Percentiles rank a stretch among this genome's conserved stretches.
These are phyloP conservation scores for Oligia latruncula DNA, from an alignment of 2,888 invertebrate species.

Conservation along the genomic window DNA sequence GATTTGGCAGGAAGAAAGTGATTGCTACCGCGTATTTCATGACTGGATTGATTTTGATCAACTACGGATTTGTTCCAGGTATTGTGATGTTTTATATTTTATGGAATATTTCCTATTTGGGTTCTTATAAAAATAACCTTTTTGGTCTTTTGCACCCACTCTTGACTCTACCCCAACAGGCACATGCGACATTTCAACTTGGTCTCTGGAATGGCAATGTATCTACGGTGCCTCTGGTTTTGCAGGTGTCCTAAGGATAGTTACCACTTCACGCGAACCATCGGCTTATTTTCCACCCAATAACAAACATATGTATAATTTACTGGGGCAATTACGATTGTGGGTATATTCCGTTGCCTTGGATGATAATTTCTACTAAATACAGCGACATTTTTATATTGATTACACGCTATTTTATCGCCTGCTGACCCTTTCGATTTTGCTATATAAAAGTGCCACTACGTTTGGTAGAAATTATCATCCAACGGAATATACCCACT, in stretches of 20 bases:
- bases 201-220: background rate
- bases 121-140: background rate
- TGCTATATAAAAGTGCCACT: no score
- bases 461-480: no score
- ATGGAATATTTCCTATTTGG: background rate
- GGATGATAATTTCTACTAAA: no score
- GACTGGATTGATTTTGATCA: conserved; percentile 91
- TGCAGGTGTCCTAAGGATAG: background rate
- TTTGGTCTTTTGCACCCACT: background rate
- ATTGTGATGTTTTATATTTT: conserved; percentile 31
- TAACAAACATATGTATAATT: background rate
- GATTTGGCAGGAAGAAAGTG: conserved; percentile 91
- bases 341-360: no score
- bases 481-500: no score
- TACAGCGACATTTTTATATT: no score
- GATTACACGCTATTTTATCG: no score
- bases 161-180: background rate
- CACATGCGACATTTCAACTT: background rate
- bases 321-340: no score
- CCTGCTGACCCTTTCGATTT: no score
- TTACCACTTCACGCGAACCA: background rate
- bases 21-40: conserved; percentile 91
- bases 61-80: conserved; percentile 92
- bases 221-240: background rate
- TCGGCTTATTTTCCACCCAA: background rate